Evolutionary conservation across 2,888 invertebrate species (phyloP), one percentile per base, ranked within the genome.

Genomic region (Hoplodrina blanda): DNA sequence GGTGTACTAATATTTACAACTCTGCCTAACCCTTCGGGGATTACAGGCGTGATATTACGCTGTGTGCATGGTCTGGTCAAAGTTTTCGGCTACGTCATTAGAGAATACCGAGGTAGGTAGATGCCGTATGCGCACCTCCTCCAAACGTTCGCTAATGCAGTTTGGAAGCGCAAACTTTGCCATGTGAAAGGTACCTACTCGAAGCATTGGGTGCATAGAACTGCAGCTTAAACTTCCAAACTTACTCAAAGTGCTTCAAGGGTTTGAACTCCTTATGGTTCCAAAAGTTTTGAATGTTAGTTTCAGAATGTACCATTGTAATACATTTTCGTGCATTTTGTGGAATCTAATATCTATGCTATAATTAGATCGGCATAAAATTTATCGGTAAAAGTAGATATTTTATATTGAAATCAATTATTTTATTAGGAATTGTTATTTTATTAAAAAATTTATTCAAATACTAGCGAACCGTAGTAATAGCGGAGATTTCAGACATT

Each of bases 81-180:
- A 72, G 11, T 54, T 49, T 13, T 3, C 46, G 49, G n/a, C 13
- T 17, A 44, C 41, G 3, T 11, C 13, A 8, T 13, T 41, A 41
- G 41, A 8, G 41, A 41, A 41, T 4, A 11, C 3, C 41, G 11
- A 13, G 41, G 41, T 10, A 41, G 11, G 41, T 41, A 41, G 1
- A 25, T 25, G 25, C 25, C 25, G 41, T 41, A 41, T 33, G n/a
- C 13, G 6, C 10, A 11, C 10, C 52, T 49, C 56, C 25, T 57
- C 19, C 30, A 41, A 13, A 41, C 41, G 37, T 41, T 4, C 10
- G 17, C 57, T 57, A 54, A 59, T 54, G 57, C 54, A 74, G 49
- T 62, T 62, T 49, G 54, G 19, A 19, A 19, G 20, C 33, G 15
- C n/a, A 55, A 74, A 74, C 57, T 73, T 74, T 11, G 53, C 19